Evolutionary conservation across 1,140 invertebrate species (phyloP).

Genomic region (Drosophila nikananu): DNA sequence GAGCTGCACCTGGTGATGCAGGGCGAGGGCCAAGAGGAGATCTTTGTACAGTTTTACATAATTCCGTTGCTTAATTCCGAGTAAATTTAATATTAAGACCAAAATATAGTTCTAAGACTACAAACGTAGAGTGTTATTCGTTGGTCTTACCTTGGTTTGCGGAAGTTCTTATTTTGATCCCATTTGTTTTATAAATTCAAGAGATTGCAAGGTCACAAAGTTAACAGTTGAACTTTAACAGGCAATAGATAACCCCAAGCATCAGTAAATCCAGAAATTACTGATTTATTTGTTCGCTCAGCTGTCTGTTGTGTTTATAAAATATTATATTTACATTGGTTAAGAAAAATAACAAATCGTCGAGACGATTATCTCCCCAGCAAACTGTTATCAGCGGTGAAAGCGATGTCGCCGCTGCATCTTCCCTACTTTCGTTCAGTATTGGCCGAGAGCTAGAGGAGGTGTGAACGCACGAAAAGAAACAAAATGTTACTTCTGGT

Average conservation of each 20-base stretch:
- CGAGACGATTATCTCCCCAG: not conserved
- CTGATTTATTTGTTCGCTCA: constrained; percentile 5
- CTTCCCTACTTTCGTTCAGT: constrained; percentile 15
- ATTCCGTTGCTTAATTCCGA: constrained; percentile 65
- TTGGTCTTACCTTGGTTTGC: not conserved
- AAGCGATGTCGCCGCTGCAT: not conserved
- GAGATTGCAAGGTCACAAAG: not conserved
- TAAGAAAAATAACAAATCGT: not conserved
- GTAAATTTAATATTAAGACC: not conserved
- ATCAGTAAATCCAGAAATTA: constrained; percentile 4
- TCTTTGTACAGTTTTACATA: constrained; percentile 88
- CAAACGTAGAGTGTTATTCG: not conserved
- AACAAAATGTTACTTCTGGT: constrained; percentile 53
- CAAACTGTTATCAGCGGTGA: not conserved
- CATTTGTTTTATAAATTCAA: not conserved
- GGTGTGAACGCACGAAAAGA: constrained; percentile 1
- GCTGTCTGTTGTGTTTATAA: constrained; percentile 2
- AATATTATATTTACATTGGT: constrained; percentile 1
- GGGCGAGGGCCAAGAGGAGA: constrained; percentile 87
- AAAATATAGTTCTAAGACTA: not conserved
- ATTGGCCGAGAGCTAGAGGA: constrained; percentile 2
- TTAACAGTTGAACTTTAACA: constrained; percentile 4
- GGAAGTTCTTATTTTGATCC: too few relatives aligned
- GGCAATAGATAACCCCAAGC: not conserved
- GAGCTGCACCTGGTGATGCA: constrained; percentile 88